Evolutionary conservation across 1,140 invertebrate genomes (phyloP).

Genomic region (Drosophila repleta): DNA sequence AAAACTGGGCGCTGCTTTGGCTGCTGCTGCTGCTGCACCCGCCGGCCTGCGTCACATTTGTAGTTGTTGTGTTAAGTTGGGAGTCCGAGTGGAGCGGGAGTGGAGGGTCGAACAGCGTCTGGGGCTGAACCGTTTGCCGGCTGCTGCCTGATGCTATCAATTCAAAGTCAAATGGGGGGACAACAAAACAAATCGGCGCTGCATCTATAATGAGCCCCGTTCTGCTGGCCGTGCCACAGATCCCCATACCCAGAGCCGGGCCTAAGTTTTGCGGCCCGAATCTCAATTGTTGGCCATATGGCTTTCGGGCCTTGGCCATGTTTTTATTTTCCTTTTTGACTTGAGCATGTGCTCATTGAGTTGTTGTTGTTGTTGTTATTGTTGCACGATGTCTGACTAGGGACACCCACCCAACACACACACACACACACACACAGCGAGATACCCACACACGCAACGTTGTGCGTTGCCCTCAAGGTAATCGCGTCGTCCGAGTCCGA

Average conservation of each 20-base stretch:
- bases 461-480: slow-evolving; percentile 41
- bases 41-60: slow-evolving; percentile 25
- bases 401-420: slow-evolving; percentile 65
- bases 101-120: slow-evolving; percentile 17
- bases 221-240: slow-evolving; percentile 2
- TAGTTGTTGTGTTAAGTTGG: slow-evolving; percentile 16
- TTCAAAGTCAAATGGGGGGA: slow-evolving; percentile 82
- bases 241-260: slow-evolving; percentile 1
- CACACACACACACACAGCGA: slow-evolving; percentile 23
- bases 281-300: slow-evolving; percentile 40
- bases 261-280: slow-evolving; percentile 11
- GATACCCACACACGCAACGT: slow-evolving; percentile 30
- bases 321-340: slow-evolving; percentile 15
- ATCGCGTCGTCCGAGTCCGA: slow-evolving; percentile 1
- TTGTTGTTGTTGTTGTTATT: slow-evolving; percentile 28
- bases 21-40: slow-evolving; percentile 33
- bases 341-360: slow-evolving; percentile 42
- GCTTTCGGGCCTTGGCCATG: slow-evolving; percentile 27
- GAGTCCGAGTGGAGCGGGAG: slow-evolving; percentile 2
- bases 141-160: slow-evolving; percentile 71
- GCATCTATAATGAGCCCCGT: slow-evolving; percentile 74
- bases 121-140: slow-evolving; percentile 35
- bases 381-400: slow-evolving; percentile 49
- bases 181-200: slow-evolving; percentile 82
- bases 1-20: slow-evolving; percentile 44